Evolutionary conservation across 1,140 invertebrate genomes (phyloP).

Genomic region (Pachypsylla venusta): DNA sequence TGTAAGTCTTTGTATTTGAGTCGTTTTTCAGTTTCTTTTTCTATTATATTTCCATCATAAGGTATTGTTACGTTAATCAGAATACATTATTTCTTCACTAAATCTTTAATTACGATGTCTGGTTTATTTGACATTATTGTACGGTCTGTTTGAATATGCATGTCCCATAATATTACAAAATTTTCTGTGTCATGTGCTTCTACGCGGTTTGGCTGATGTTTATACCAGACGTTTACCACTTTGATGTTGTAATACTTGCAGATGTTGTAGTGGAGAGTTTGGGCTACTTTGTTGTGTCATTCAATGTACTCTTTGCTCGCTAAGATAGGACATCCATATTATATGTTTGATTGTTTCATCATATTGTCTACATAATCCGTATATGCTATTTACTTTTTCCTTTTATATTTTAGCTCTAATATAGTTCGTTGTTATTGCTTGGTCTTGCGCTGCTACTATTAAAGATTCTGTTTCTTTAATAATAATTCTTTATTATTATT

Average conservation of each 20-base stretch:
- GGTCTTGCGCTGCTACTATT: constrained; percentile 5
- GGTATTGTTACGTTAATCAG: not conserved
- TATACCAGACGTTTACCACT: not conserved
- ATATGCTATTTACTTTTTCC: not conserved
- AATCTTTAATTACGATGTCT: constrained; percentile 4
- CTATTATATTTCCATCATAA: not conserved
- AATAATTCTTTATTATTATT: too few relatives aligned
- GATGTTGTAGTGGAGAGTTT: not conserved
- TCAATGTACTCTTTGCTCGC: not conserved
- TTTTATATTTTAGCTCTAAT: not conserved
- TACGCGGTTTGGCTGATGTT: not conserved
- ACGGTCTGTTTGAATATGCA: not conserved
- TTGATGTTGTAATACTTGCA: not conserved
- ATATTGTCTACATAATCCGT: not conserved
- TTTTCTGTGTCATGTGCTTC: not conserved
- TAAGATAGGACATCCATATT: not conserved
- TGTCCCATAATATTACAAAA: not conserved
- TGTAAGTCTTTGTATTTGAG: not conserved
- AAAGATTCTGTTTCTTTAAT: constrained; percentile 1
- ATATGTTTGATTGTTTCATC: not conserved
- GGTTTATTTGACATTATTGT: not conserved
- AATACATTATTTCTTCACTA: not conserved
- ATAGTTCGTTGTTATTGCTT: constrained; percentile 10
- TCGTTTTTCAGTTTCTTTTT: not conserved
- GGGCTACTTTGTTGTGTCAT: not conserved